phyloP scores from a whole-genome alignment of 2,113 vertebrate genomes.

The Grallaria varia region DNA sequence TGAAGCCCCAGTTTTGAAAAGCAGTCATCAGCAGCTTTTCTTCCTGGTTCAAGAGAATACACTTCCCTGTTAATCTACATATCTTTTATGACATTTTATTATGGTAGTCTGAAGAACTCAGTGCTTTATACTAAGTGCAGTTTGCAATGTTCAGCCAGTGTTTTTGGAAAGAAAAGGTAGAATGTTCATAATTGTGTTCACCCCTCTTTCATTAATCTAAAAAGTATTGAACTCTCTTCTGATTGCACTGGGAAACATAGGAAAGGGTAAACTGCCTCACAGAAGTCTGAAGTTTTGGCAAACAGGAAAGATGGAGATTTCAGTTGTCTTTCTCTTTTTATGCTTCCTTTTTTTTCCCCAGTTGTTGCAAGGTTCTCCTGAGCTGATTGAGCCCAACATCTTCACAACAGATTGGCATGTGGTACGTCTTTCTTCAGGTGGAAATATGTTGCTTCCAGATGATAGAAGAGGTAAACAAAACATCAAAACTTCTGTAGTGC shows the following conservation, averaged over 20 bases:
- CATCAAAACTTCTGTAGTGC: neutral
- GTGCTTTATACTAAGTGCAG: neutral
- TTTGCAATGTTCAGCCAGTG: neutral
- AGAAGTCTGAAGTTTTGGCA: neutral
- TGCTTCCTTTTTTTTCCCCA: conserved; percentile 38
- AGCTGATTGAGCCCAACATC: conserved; percentile 76
- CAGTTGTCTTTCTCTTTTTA: neutral
- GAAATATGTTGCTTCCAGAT: conserved; percentile 52
- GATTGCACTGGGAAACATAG: neutral
- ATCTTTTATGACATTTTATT: neutral
- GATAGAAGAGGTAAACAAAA: conserved; percentile 73
- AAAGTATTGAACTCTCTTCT: neutral
- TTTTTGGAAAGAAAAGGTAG: neutral
- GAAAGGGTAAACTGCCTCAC: neutral
- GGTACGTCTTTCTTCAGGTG: conserved; percentile 59
- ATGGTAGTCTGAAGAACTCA: neutral
- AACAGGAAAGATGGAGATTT: neutral
- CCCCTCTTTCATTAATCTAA: neutral
- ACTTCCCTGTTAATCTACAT: neutral
- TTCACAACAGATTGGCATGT: conserved; percentile 75
- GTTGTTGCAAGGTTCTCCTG: conserved; percentile 85
- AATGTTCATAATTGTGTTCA: neutral
- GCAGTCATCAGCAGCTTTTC: neutral
- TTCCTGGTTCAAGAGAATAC: neutral
- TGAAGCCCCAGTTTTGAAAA: neutral